Base-by-base conservation (phyloP, 2,113 vertebrate genomes). In the Notothenia rossii region DNA sequence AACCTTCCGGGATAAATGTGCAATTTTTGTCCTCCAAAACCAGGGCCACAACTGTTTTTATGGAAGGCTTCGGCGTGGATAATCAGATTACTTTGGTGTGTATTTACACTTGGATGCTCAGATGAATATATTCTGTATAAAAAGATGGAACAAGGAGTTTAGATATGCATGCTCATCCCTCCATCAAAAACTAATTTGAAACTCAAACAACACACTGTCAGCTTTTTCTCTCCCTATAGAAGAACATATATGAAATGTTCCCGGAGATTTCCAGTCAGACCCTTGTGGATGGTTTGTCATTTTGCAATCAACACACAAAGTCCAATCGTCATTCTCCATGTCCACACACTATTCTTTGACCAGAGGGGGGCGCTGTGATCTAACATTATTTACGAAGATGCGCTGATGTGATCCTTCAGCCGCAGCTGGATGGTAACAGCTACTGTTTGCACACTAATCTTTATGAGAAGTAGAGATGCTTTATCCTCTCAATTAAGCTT, bases 331-430 rank as follows among this genome's bases (percentile, higher is more conserved):
- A 6, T 17, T 71, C 53, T 60, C 7, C 46, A 68, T 66, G 69
- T 72, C 63, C 62, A 55, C 43, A 48, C 6, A 20, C 22, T 14
- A 25, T 18, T 15, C 14, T 55, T 53, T 13, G 48, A 12, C 87
- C 92, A 87, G 58, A 72, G 75, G 91, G 87, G 83, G 92, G 90
- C 89, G 70, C 82, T 92, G 78, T 83, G 63, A 68, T 73, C 22
- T 73, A 36, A 86, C 40, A 14, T 51, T 20, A 0, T n/a, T 17
- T 3, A 29, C 36, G 6, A 20, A n/a, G 18, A 36, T 40, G 7
- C 36, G 36, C 45, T 11, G 36, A 66, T 64, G 4, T 33, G 10
- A n/a, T 80, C 7, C 61, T 62, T 55, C 6, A 61, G 36, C 48
- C 76, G 64, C 66, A 71, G 36, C 48, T 79, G 64, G 62, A 71